phyloP scores from a whole-genome alignment of 2,113 vertebrate species.

The Archilochus colubris region DNA sequence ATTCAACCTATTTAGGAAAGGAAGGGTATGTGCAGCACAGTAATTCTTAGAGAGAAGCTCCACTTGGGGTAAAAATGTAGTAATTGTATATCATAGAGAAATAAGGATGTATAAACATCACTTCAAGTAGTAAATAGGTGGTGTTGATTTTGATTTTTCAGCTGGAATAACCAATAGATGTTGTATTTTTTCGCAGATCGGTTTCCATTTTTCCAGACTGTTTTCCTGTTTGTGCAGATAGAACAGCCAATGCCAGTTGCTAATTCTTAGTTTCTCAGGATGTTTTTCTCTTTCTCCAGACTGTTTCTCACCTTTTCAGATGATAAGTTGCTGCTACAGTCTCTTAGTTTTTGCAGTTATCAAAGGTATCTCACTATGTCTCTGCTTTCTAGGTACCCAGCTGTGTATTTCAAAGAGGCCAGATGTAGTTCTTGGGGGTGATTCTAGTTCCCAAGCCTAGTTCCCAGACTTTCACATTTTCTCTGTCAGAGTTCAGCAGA shows the following conservation, averaged over 20 bases:
- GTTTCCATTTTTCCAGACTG: not conserved
- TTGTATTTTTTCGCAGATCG: not conserved
- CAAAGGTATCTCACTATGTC: not conserved
- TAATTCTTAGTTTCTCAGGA: not conserved
- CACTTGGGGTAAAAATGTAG: not conserved
- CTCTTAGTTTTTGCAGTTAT: not conserved
- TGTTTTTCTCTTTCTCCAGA: not conserved
- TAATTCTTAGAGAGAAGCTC: not conserved
- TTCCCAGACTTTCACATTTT: not conserved
- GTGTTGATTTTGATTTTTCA: not conserved
- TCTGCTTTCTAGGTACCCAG: not conserved
- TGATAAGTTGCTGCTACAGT: not conserved
- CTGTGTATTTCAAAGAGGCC: not conserved
- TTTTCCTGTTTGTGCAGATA: not conserved
- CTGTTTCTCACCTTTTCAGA: not conserved
- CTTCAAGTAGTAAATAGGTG: not conserved
- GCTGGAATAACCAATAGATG: not conserved
- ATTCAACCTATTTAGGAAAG: not conserved
- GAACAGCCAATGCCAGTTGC: not conserved
- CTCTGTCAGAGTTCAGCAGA: not conserved
- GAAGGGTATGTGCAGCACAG: accelerated
- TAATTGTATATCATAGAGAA: not conserved
- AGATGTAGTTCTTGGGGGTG: not conserved
- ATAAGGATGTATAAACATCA: not conserved
- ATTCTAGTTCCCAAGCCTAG: not conserved